Evolutionary conservation across 2,797 vertebrate species (phyloP).

Genomic region (Peromyscus nudipes): DNA sequence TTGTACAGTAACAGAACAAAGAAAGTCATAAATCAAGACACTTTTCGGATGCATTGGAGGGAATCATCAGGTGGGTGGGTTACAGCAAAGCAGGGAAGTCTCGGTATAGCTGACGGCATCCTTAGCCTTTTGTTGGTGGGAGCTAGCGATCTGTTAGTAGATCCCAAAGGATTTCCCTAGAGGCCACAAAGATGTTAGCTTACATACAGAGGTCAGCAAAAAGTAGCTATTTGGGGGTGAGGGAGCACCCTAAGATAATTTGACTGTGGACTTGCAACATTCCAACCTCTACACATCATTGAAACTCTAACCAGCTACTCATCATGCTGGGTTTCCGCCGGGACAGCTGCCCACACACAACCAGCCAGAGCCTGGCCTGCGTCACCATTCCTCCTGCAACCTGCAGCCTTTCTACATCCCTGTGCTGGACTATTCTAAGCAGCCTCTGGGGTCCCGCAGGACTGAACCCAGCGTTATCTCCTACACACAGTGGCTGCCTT

Average conservation of each 20-base stretch:
- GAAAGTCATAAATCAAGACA: not conserved
- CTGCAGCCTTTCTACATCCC: slow-evolving; percentile 65
- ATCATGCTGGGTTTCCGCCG: fast-evolving
- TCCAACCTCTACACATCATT: not conserved
- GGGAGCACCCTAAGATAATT: not conserved
- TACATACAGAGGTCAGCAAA: not conserved
- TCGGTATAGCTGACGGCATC: not conserved
- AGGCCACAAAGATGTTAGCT: not conserved
- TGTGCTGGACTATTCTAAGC: slow-evolving; percentile 92
- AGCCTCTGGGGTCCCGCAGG: slow-evolving; percentile 90
- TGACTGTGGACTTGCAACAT: not conserved
- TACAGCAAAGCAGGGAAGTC: not conserved
- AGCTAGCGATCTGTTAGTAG: not conserved
- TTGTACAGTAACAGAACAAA: not conserved
- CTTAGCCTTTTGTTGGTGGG: not conserved
- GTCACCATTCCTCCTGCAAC: fast-evolving
- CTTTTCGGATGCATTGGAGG: no score
- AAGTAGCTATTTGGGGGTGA: not conserved
- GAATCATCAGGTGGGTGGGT: not conserved
- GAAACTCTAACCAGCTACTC: not conserved
- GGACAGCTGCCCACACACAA: not conserved
- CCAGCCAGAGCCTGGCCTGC: not conserved
- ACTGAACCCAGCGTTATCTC: slow-evolving; percentile 92
- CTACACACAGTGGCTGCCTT: slow-evolving; percentile 91
- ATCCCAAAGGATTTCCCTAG: not conserved